Evolutionary conservation across 2,113 vertebrate species (phyloP).

Genomic region (Pseudopodoces humilis): DNA sequence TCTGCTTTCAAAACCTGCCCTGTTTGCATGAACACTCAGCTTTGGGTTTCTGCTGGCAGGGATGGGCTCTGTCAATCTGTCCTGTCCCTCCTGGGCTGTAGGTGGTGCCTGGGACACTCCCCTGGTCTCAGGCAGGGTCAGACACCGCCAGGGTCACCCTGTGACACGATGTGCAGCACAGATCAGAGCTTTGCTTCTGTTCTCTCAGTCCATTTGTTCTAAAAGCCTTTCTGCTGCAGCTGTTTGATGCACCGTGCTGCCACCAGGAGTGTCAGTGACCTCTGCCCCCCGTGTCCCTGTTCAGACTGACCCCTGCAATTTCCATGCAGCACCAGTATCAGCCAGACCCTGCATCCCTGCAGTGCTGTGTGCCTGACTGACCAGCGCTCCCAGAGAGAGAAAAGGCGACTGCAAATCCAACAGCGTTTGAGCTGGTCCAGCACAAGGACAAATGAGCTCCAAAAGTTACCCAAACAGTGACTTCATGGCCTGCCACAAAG

Average conservation of each 20-base stretch:
- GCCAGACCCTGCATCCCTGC: background rate
- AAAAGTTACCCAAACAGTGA: no score
- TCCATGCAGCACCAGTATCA: background rate
- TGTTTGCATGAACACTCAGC: background rate
- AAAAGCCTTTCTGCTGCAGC: background rate
- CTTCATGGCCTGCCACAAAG: background rate
- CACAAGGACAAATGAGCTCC: background rate
- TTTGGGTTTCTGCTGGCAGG: background rate
- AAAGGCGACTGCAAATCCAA: background rate
- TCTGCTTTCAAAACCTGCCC: background rate
- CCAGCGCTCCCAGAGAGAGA: background rate
- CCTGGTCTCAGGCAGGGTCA: background rate
- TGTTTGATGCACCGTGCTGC: background rate
- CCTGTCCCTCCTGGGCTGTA: background rate
- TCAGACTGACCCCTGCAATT: background rate
- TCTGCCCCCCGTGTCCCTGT: background rate
- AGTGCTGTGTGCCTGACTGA: background rate
- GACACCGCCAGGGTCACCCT: background rate
- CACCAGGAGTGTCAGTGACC: background rate
- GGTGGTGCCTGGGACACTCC: background rate
- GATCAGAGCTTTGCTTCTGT: background rate
- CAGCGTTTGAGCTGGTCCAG: background rate
- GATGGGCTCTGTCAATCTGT: background rate
- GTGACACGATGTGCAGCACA: background rate
- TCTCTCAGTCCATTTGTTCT: background rate